Base-by-base conservation (phyloP, 2,888 invertebrate genomes). In the Aphidius colemani region DNA sequence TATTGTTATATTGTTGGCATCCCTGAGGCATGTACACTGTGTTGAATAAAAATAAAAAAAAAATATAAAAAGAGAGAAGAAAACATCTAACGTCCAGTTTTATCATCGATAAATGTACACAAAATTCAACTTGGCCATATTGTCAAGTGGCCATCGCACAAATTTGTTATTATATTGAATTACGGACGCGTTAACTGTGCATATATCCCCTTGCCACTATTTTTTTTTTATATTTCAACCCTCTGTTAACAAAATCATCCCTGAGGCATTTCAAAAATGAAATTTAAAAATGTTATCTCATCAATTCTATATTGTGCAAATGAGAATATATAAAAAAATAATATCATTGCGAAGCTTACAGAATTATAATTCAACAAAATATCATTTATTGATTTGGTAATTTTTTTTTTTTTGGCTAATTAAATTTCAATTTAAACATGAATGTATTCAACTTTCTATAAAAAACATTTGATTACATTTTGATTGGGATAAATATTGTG, bases 131-230 rank as follows among this genome's bases (percentile, higher is more conserved):
- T 50, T 55, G 63, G 63, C 13, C 63, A 56, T 59, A 66, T 66
- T 62, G 57, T 56, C 67, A 65, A 68, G 67, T 67, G 66, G 67
- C 66, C 13, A 67, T 72, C 70, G 74, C 70, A 69, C 69, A 74
- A 79, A 80, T 78, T 81, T 78, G 76, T 79, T 79, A 75, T 78
- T 77, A 73, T 74, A 76, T 74, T 72, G 76, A 74, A 81, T 80
- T 77, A 77, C 69, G 68, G 66, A 39, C 61, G 65, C 61, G 65
- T 65, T 65, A 65, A 64, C 61, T 58, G 57, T 30, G 18, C 61
- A 46, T 41, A 41, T 58, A 50, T 11, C 7, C 30, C 30, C 8
- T 43, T 48, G 50, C 43, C 13, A 30, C 44, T 44, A 7, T 60
- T 11, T 46, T 40, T 41, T 39, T 57, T 53, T 39, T 46, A 43